A percentile compares a stretch with the other conserved stretches of the same genome.
These are phyloP conservation scores for Neotoma lepida DNA, from an alignment of 2,113 vertebrate genomes.

Conservation along the genomic window DNA sequence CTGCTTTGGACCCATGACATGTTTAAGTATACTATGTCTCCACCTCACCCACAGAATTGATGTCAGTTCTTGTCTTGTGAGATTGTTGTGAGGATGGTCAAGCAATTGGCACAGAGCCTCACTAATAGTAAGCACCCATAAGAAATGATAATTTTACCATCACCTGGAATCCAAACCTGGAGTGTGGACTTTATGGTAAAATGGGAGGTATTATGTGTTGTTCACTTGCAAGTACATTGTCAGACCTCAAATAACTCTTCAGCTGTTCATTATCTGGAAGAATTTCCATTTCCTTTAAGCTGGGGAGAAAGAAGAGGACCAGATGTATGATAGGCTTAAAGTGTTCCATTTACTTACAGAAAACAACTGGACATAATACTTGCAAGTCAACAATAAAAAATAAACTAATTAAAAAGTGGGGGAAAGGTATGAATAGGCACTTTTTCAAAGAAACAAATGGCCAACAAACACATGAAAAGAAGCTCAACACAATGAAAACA, in stretches of 20 bases:
- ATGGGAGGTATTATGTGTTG: not conserved
- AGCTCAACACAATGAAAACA: not conserved
- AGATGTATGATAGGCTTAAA: not conserved
- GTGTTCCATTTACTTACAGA: not conserved
- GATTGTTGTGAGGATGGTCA: not conserved
- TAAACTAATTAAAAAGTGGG: not conserved
- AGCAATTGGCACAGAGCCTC: not conserved
- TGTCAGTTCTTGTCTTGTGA: not conserved
- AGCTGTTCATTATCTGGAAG: not conserved
- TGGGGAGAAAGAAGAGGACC: not conserved
- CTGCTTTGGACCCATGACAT: not conserved
- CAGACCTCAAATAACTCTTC: not conserved
- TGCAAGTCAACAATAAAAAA: not conserved
- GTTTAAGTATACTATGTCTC: not conserved
- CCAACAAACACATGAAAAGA: no score
- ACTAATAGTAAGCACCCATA: not conserved
- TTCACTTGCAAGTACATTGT: not conserved
- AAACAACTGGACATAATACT: not conserved
- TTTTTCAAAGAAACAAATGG: not conserved
- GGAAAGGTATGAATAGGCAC: not conserved
- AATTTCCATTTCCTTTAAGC: not conserved
- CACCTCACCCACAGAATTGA: not conserved
- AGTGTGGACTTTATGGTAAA: constrained; percentile 24
- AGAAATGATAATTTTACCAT: not conserved
- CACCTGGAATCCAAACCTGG: not conserved